phyloP scores from a whole-genome alignment of 2,113 vertebrate genomes.

The Dicaeum eximium region DNA sequence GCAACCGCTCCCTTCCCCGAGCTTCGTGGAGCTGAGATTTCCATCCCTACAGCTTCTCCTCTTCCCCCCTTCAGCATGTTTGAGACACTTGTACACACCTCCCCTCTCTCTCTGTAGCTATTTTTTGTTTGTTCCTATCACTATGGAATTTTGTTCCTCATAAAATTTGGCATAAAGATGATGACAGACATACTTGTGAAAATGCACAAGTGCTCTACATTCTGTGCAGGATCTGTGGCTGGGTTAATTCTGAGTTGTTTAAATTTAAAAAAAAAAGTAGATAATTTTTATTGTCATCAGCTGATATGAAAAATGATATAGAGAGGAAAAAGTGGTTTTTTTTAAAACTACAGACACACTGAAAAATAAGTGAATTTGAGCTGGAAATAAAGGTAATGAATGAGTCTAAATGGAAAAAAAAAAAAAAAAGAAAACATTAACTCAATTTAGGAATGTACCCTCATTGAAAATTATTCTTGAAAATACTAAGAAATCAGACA shows the following conservation, averaged over 20 bases:
- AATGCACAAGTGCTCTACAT: background rate
- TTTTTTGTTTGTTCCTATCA: background rate
- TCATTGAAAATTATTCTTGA: background rate
- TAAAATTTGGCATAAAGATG: background rate
- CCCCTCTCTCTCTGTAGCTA: fast-evolving
- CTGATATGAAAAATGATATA: background rate
- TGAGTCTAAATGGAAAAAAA: background rate
- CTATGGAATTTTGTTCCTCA: background rate
- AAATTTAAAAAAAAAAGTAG: background rate
- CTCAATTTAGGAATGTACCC: background rate
- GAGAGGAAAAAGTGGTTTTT: background rate
- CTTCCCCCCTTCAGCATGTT: background rate
- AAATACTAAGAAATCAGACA: background rate
- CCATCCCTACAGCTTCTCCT: background rate
- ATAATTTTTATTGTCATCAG: background rate
- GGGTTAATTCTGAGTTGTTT: background rate
- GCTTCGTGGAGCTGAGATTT: background rate
- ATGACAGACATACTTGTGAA: background rate
- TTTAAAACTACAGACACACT: background rate
- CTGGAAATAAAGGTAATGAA: background rate
- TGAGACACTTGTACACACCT: fast-evolving
- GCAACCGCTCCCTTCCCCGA: background rate
- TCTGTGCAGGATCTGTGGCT: background rate
- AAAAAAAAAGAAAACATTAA: background rate
- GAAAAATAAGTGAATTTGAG: background rate